These are phyloP conservation scores for Pitta sordida DNA, from an alignment of 2,113 vertebrate genomes.

Conservation along the genomic window DNA sequence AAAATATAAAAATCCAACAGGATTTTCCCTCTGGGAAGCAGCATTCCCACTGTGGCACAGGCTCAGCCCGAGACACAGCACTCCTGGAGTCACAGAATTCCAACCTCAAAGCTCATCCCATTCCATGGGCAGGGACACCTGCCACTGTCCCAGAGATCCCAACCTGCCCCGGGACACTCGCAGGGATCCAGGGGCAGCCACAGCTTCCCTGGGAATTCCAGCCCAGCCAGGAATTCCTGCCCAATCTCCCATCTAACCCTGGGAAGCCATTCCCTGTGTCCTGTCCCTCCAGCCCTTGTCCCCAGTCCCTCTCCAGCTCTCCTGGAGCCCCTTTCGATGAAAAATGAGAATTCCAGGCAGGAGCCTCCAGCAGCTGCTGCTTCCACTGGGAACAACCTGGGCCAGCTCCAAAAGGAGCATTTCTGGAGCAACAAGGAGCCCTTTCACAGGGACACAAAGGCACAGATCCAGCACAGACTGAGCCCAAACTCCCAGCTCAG, in stretches of 20 bases:
- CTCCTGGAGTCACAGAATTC: neutral
- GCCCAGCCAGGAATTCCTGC: neutral
- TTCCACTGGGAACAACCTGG: neutral
- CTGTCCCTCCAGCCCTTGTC: neutral
- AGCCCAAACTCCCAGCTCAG: neutral
- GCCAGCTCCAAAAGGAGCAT: accelerated
- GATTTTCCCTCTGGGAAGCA: neutral
- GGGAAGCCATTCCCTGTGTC: neutral
- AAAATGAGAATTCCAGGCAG: neutral
- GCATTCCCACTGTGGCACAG: accelerated
- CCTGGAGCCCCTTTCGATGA: neutral
- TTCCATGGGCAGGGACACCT: neutral
- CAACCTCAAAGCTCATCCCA: neutral
- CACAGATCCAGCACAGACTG: accelerated
- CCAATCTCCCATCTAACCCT: accelerated
- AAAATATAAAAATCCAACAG: neutral
- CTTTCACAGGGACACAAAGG: neutral
- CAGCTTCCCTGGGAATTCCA: neutral
- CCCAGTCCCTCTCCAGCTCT: neutral
- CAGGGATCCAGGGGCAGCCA: neutral
- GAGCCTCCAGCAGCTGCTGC: accelerated
- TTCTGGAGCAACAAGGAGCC: neutral
- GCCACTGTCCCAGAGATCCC: neutral
- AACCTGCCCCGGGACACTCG: neutral
- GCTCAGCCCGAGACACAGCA: neutral